A percentile compares a stretch with the other conserved stretches of the same genome.
Conservation (phyloP, 2,797 vertebrate genomes). For the Astyanax mexicanus region DNA sequence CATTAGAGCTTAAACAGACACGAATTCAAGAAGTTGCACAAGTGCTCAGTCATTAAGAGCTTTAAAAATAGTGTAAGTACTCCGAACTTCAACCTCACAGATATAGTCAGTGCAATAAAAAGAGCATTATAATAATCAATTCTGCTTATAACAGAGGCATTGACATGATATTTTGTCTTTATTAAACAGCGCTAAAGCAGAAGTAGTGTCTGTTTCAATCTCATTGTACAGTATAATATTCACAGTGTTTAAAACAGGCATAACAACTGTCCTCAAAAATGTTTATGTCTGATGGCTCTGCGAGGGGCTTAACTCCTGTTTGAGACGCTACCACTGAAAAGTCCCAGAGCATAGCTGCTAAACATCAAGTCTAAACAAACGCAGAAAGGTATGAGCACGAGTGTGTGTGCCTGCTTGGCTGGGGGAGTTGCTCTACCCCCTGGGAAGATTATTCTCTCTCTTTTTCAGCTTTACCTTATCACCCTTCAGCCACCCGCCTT, state of each 20-base stretch:
- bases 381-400: background rate
- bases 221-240: background rate
- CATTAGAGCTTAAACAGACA: too few species aligned
- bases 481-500: constrained; percentile 3
- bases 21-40: too few species aligned
- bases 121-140: too few species aligned
- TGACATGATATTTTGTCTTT: too few species aligned
- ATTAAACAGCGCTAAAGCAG: background rate
- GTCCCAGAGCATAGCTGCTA: background rate
- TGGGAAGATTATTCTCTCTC: background rate
- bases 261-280: background rate
- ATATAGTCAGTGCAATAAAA: too few species aligned
- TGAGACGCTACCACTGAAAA: background rate
- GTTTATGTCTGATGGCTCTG: background rate
- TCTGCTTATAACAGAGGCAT: too few species aligned
- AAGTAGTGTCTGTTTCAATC: background rate
- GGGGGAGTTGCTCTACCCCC: background rate
- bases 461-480: constrained; percentile 15
- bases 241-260: background rate
- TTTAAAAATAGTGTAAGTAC: too few species aligned
- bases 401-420: constrained; percentile 1
- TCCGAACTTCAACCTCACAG: too few species aligned
- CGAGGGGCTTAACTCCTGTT: background rate
- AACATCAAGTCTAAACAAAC: constrained; percentile 15
- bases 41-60: too few species aligned